Evolutionary conservation across 2,888 invertebrate genomes (phyloP), one percentile per base, ranked within the genome.

Genomic region (Chrysopilus asiliformis): DNA sequence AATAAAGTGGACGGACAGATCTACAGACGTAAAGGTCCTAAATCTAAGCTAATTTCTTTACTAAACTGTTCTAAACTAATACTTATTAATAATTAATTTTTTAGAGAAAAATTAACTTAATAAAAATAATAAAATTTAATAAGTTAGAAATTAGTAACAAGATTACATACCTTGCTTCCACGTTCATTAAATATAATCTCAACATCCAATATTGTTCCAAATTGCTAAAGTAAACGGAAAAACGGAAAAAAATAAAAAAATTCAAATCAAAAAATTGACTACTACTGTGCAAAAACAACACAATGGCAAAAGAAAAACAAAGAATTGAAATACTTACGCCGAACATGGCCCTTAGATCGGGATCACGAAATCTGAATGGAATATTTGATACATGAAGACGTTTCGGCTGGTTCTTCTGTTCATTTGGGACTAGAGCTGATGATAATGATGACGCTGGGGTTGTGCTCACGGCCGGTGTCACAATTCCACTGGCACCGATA

Each of bases 151-250:
- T n/a, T 15, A 16, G 14, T 10, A 6, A 22, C 3, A 17, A 18
- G 13, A 8, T 13, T 24, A 65, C 89, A 81, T 83, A 97, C 97
- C 91, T 98, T 98, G 55, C 95, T 95, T 67, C 97, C 98, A 53
- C 97, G 77, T 72, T 98, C 97, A 70, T 98, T 98, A 77, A 97
- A 98, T 67, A 97, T 97, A 60, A 97, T 98, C 79, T 98, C 97
- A 68, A 95, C 97, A 71, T 97, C 97, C 67, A 95, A 77, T 65
- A 98, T 97, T 58, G 85, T 81, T 64, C 97, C 97, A 72, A 87
- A 97, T 83, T 94, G 93, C 91, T 94, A 76, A 60, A 80, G 78
- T 64, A 60, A 40, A 34, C n/a, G 10, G 9, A 31, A 26, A 34
- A 35, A 26, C 30, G 10, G 26, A 34, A 6, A 9, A 26, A 10